Conservation (phyloP, 2,888 invertebrate genomes). For the Melikaiella ostensackeni region DNA sequence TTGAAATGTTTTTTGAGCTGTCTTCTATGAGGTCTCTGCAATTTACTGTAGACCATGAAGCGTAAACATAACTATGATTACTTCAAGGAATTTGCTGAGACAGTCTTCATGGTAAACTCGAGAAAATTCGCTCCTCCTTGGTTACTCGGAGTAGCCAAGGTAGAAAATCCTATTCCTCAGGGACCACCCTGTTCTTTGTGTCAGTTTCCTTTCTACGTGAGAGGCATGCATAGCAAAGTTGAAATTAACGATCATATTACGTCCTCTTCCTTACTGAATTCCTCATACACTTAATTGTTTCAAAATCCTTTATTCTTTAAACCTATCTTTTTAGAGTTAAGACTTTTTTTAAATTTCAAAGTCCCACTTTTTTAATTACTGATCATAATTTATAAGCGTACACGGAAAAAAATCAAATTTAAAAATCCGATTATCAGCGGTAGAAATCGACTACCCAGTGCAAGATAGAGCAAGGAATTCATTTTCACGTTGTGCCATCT, state of each 20-base stretch:
- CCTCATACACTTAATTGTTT: neutral
- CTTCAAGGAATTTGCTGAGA: conserved; percentile 3
- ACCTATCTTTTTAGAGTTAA: neutral
- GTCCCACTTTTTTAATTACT: too few species aligned
- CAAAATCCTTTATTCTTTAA: neutral
- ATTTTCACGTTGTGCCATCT: too few species aligned
- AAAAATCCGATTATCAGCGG: too few species aligned
- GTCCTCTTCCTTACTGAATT: neutral
- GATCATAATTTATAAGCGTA: too few species aligned
- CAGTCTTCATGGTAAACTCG: conserved; percentile 16
- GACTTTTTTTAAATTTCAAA: too few species aligned
- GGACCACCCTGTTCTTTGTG: conserved; percentile 2
- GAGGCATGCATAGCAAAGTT: conserved; percentile 27
- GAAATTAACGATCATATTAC: conserved; percentile 29
- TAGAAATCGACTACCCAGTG: too few species aligned
- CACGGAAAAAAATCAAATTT: too few species aligned
- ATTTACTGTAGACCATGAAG: neutral
- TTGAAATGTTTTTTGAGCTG: neutral
- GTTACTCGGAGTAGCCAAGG: conserved; percentile 12
- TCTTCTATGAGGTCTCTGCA: neutral
- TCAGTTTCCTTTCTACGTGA: conserved; percentile 35
- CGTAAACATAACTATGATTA: conserved; percentile 31
- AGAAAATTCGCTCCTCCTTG: conserved; percentile 20
- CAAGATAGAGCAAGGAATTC: too few species aligned
- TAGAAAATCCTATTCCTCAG: conserved; percentile 21